Percentiles rank a stretch among this genome's conserved stretches.
These are phyloP conservation scores for Ara ararauna DNA, from an alignment of 2,797 vertebrate species.

Conservation along the genomic window DNA sequence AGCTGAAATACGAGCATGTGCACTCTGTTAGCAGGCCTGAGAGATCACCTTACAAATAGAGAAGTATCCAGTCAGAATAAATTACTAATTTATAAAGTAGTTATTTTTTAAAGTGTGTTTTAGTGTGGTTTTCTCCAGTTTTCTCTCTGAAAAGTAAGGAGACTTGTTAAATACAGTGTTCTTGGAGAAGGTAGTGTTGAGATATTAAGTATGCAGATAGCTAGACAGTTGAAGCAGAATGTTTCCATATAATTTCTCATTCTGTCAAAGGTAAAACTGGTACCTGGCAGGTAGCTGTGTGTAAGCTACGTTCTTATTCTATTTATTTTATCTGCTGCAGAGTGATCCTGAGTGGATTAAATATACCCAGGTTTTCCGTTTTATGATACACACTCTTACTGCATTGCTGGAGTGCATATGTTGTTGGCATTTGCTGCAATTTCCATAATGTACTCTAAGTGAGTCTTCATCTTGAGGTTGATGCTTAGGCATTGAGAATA, in stretches of 20 bases:
- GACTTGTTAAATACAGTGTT: neutral
- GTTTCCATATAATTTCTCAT: neutral
- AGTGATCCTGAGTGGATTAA: neutral
- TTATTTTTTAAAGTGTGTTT: neutral
- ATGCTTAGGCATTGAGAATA: neutral
- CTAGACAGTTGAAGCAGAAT: neutral
- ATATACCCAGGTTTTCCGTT: neutral
- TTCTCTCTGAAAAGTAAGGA: neutral
- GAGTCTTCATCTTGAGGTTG: neutral
- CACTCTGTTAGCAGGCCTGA: neutral
- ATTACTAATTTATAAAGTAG: conserved; percentile 9
- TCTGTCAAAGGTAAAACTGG: neutral
- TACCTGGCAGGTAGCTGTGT: neutral
- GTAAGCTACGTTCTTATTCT: neutral
- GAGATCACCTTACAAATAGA: conserved; percentile 21
- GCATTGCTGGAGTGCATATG: neutral
- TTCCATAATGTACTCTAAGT: neutral
- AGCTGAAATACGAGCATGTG: neutral
- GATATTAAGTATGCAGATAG: neutral
- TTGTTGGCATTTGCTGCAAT: neutral
- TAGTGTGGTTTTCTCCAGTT: neutral
- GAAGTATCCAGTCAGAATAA: neutral
- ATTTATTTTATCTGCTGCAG: neutral
- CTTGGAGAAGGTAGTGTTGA: neutral
- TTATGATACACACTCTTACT: neutral